Percentiles rank a stretch among this genome's conserved stretches.
Conservation (phyloP, 2,113 vertebrate species). For the Stomatorhinus ivindoensis region DNA sequence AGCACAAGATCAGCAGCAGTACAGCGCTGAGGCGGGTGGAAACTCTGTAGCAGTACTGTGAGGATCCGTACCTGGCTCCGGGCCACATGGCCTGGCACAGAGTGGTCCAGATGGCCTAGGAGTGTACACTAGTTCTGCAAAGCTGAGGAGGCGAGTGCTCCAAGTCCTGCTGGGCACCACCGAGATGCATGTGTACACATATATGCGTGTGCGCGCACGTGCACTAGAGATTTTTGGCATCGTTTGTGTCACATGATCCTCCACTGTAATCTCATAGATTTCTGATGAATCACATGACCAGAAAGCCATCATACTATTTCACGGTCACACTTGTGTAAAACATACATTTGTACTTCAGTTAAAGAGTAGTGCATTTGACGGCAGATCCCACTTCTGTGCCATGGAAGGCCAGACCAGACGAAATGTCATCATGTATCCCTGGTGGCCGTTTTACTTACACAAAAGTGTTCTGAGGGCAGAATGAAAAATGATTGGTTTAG, state of each 20-base stretch:
- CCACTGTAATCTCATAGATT: neutral
- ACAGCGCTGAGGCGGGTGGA: neutral
- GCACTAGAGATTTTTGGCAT: neutral
- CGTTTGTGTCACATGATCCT: neutral
- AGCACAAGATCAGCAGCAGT: neutral
- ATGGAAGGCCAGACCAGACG: neutral
- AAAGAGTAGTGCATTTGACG: neutral
- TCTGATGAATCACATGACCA: neutral
- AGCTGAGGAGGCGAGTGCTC: neutral
- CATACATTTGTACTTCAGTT: neutral
- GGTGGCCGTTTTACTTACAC: too few species aligned
- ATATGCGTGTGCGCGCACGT: neutral
- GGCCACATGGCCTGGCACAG: neutral
- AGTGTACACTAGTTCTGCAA: neutral
- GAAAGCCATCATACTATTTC: neutral
- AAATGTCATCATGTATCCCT: neutral
- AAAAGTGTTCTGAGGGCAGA: too few species aligned
- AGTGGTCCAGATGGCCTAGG: constrained; percentile 17
- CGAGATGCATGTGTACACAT: neutral
- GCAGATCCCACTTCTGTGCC: neutral
- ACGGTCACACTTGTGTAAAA: neutral
- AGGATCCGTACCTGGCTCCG: neutral
- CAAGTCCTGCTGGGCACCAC: neutral
- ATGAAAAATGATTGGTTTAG: too few species aligned
- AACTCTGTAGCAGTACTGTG: neutral